phyloP scores from a whole-genome alignment of 2,888 invertebrate species.

The Mallateleia sp. region DNA sequence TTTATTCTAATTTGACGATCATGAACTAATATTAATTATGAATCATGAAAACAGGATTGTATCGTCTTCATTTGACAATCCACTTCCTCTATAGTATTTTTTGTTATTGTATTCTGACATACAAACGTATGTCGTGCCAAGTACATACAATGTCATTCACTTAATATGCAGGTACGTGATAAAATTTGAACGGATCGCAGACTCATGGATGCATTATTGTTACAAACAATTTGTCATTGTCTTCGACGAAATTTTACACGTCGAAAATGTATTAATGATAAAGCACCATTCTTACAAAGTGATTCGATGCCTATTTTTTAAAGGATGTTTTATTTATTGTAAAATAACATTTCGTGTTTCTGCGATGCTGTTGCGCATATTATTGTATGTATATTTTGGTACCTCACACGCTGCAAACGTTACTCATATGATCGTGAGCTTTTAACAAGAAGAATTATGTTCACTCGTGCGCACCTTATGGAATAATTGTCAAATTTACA shows the following conservation, averaged over 20 bases:
- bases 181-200: background rate
- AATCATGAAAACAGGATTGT: background rate
- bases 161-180: background rate
- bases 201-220: background rate
- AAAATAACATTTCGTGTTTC: background rate
- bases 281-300: background rate
- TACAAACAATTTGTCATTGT: background rate
- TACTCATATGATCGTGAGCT: background rate
- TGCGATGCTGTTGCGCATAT: background rate
- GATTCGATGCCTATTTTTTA: background rate
- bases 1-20: too few relatives aligned
- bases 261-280: too few relatives aligned
- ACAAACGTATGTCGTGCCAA: constrained; percentile 8
- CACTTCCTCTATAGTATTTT: background rate
- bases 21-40: too few relatives aligned
- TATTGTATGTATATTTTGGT: constrained; percentile 27
- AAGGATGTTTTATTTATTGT: background rate
- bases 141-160: constrained; percentile 19
- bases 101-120: constrained; percentile 12
- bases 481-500: background rate
- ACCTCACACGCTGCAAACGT: background rate
- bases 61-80: background rate
- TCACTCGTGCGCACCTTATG: constrained; percentile 19
- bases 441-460: constrained; percentile 1
- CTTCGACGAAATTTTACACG: background rate